Base-by-base conservation (phyloP, 2,113 vertebrate genomes). In the Coturnix japonica region DNA sequence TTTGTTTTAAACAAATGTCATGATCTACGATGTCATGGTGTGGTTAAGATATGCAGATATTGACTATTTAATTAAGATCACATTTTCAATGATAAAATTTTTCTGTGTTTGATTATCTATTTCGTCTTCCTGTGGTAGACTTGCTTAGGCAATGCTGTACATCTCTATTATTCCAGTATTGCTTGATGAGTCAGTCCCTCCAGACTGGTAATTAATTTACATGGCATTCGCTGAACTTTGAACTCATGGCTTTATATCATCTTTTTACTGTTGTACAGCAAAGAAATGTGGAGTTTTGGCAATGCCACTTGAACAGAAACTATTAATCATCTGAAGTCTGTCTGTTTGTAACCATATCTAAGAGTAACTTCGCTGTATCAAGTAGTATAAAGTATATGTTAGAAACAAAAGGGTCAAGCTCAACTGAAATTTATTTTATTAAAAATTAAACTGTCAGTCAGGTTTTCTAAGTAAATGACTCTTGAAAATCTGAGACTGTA, bases 151-250 rank as follows among this genome's bases (percentile, higher is more conserved):
- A 95, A 95, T 96, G 86, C 86, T 96, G 94, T 86, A 91, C 54
- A 73, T 95, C 92, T 89, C 96, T 94, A 95, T 93, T 96, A 94
- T 96, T 95, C 95, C 94, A 94, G 83, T 33, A 81, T 96, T 95
- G 83, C 94, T 95, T 93, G 83, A 96, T 96, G 87, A 97, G 96
- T 97, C 95, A 94, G 87, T 94, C 94, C 79, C 86, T 96, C 82
- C 86, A 92, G 92, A 94, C 76, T 76, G 64, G 91, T 97, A 97
- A 97, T 98, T 97, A 97, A 96, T 97, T 96, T 96, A 96, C 93
- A 96, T 96, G 93, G 87, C 77, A 91, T 96, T 93, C 91, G 95
- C 93, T 97, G 96, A 97, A 94, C 96, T 95, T 91, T 97, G 96
- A 97, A 94, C 96, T 96, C 70, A 44, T 74, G 65, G 71, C 74